Base-by-base conservation (phyloP, 2,888 invertebrate genomes). In the Nemapogon koenigi region DNA sequence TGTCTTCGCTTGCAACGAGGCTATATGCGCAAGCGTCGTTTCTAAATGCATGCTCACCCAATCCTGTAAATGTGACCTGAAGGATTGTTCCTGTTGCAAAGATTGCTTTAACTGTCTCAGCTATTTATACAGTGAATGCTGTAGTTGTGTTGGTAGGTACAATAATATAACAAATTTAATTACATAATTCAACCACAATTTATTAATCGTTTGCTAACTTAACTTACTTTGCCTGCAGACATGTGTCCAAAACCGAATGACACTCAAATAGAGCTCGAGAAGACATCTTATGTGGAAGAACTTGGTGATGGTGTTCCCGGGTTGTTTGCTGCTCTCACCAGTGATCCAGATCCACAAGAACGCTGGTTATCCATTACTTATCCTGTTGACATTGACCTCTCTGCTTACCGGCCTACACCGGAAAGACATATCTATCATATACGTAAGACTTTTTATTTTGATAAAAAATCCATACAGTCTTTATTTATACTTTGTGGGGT, bases 11-110 rank as follows among this genome's bases (percentile, higher is more conserved):
- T 97, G 97, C 66, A 96, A 97, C 63, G 95, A 97, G 75, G 91
- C 94, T 17, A 89, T 96, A 39, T 97, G 97, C 75, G 97, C 93
- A 15, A 94, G 94, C 56, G 90, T 95, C 38, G 97, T 97, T 35
- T 95, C 94, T 57, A 97, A 97, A 72, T 97, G 97, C 67, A 90
- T 97, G 87, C 79, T 97, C 45, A 96, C 96, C 10, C 93, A 95
- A 63, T 92, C 94, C 36, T 97, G 97, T 76, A 95, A 95, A 66
- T 97, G 97, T 70, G 94, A 97, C 62, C 80, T 94, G 52, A 89
- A 87, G 56, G 92, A 91, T 62, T 94, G 94, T 60, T 89, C 91
- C n/a, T 97, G 96, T 62, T 97, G 95, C 73, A 90, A 90, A 55
- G 94, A 96, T 60, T 97, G 97, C 57, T 90, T 89, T 52, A 89